Evolutionary conservation across 2,888 invertebrate genomes (phyloP).

Genomic region (Pheosia gnoma): DNA sequence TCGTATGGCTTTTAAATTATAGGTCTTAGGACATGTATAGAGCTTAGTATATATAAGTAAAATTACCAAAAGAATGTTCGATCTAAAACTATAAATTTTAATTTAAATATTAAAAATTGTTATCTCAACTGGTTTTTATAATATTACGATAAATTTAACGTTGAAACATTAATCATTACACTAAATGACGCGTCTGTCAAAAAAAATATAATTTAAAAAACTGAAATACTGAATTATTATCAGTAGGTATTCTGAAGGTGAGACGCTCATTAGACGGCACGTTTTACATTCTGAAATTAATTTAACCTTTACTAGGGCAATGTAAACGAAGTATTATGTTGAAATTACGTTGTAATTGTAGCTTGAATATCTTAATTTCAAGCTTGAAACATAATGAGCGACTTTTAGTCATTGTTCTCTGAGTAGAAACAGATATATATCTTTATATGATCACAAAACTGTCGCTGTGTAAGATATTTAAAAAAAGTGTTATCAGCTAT

Average conservation of each 20-base stretch:
- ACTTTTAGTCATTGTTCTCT: background rate
- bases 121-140: background rate
- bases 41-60: background rate
- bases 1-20: no score
- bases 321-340: slow-evolving; percentile 10
- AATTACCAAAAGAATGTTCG: slow-evolving; percentile 2
- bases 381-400: background rate
- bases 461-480: no score
- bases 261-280: slow-evolving; percentile 13
- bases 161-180: background rate
- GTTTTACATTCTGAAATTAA: slow-evolving; percentile 8
- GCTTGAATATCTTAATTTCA: slow-evolving; percentile 14
- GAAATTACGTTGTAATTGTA: slow-evolving; percentile 26
- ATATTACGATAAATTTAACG: background rate
- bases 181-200: slow-evolving; percentile 6
- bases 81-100: no score
- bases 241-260: slow-evolving; percentile 16
- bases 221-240: slow-evolving; percentile 9
- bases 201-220: slow-evolving; percentile 9
- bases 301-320: slow-evolving; percentile 21
- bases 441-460: no score
- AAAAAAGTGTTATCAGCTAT: no score
- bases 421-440: no score
- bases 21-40: no score
- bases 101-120: background rate